Conservation (phyloP, 2,113 vertebrate species). For the Toxotes jaculatrix region DNA sequence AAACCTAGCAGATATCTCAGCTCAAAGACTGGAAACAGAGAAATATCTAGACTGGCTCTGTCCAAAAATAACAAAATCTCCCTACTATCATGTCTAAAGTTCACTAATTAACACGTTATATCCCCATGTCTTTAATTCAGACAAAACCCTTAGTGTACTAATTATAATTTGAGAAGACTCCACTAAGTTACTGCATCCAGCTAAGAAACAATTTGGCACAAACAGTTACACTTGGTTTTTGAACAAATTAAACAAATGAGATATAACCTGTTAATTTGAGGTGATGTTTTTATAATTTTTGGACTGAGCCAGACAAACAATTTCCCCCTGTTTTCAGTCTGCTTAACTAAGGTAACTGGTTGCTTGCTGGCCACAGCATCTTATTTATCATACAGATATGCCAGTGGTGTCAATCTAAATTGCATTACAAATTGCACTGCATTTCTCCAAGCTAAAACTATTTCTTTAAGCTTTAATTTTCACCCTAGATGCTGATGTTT, state of each 20-base stretch:
- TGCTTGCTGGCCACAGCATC: background rate
- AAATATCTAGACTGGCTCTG: background rate
- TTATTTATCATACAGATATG: background rate
- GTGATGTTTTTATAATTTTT: too few relatives aligned
- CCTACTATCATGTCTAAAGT: background rate
- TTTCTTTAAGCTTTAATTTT: background rate
- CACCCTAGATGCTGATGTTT: background rate
- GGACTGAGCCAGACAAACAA: background rate
- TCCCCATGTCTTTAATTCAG: background rate
- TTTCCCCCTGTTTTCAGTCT: background rate
- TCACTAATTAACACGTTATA: background rate
- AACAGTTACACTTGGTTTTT: background rate
- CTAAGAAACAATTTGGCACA: background rate
- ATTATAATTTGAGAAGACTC: background rate
- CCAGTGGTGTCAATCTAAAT: background rate
- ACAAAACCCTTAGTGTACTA: background rate
- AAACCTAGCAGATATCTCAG: background rate
- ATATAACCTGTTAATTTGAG: background rate
- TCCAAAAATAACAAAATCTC: background rate
- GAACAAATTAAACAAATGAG: background rate
- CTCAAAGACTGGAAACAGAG: background rate
- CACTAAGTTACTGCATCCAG: background rate
- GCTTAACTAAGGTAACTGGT: background rate
- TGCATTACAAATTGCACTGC: background rate
- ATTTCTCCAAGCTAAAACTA: background rate